Evolutionary conservation across 2,888 invertebrate species (phyloP).

Genomic region (Erpobdella octoculata): DNA sequence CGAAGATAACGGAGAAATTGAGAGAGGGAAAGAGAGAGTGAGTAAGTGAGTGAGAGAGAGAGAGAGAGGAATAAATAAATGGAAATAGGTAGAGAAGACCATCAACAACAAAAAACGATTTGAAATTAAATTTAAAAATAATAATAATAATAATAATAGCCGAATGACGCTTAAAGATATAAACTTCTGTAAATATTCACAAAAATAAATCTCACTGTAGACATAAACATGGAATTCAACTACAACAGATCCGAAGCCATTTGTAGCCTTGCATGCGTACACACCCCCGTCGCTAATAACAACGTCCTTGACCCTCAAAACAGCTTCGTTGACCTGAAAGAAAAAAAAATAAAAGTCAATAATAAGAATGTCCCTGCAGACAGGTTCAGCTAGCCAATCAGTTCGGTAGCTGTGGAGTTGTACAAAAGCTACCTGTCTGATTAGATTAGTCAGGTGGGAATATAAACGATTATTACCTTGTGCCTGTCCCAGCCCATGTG

Average conservation of each 20-base stretch:
- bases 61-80: too few relatives aligned
- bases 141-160: background rate
- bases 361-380: too few relatives aligned
- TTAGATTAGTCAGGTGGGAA: too few relatives aligned
- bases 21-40: too few relatives aligned
- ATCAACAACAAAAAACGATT: background rate
- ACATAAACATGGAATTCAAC: constrained; percentile 9
- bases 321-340: background rate
- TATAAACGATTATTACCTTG: too few relatives aligned
- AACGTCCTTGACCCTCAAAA: constrained; percentile 8
- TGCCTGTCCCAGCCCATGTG: background rate
- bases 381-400: too few relatives aligned
- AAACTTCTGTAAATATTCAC: background rate
- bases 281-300: constrained; percentile 7
- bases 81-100: too few relatives aligned
- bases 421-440: too few relatives aligned
- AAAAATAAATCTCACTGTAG: constrained; percentile 14
- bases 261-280: constrained; percentile 24
- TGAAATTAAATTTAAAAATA: background rate
- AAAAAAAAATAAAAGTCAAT: too few relatives aligned
- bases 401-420: too few relatives aligned
- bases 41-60: too few relatives aligned
- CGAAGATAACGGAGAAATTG: too few relatives aligned
- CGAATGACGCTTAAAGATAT: background rate
- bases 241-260: constrained; percentile 15